Conservation (phyloP, 2,888 invertebrate genomes). For the Dynastes hyllus region DNA sequence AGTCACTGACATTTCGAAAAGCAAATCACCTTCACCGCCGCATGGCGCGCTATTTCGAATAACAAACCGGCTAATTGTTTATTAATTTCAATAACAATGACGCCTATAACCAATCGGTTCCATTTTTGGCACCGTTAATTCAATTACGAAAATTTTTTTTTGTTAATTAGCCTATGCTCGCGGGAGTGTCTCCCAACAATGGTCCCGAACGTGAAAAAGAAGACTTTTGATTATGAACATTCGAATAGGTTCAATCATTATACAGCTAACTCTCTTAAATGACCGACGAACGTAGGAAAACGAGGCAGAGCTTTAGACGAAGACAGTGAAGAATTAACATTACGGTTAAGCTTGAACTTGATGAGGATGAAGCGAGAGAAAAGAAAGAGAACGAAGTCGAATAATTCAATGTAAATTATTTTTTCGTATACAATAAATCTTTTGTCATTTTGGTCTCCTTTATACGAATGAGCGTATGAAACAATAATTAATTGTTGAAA, state of each 20-base stretch:
- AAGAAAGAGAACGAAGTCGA: slow-evolving; percentile 56
- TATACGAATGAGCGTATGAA: slow-evolving; percentile 61
- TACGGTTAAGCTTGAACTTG: neutral
- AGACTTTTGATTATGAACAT: slow-evolving; percentile 36
- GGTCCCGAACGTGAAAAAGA: slow-evolving; percentile 20
- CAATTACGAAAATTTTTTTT: slow-evolving; percentile 33
- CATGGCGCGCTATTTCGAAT: slow-evolving; percentile 19
- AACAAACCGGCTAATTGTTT: slow-evolving; percentile 43
- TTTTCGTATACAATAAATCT: slow-evolving; percentile 70
- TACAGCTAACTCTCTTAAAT: slow-evolving; percentile 45
- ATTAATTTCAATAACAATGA: slow-evolving; percentile 43
- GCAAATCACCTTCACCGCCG: slow-evolving; percentile 35
- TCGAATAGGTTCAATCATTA: slow-evolving; percentile 51
- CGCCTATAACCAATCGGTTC: slow-evolving; percentile 45
- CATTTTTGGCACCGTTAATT: slow-evolving; percentile 45
- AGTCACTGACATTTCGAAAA: slow-evolving; percentile 40
- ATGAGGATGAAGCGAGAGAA: slow-evolving; percentile 11
- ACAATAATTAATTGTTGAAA: slow-evolving; percentile 70
- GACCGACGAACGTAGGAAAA: slow-evolving; percentile 4
- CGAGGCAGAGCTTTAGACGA: slow-evolving; percentile 10
- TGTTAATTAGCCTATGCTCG: slow-evolving; percentile 38
- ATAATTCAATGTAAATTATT: slow-evolving; percentile 70
- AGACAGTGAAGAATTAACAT: neutral
- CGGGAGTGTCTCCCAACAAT: slow-evolving; percentile 50
- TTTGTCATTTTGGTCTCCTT: slow-evolving; percentile 68